Evolutionary conservation across 2,888 invertebrate genomes (phyloP), one percentile per base, ranked within the genome.

Genomic region (Drosophila quasianomalipes): DNA sequence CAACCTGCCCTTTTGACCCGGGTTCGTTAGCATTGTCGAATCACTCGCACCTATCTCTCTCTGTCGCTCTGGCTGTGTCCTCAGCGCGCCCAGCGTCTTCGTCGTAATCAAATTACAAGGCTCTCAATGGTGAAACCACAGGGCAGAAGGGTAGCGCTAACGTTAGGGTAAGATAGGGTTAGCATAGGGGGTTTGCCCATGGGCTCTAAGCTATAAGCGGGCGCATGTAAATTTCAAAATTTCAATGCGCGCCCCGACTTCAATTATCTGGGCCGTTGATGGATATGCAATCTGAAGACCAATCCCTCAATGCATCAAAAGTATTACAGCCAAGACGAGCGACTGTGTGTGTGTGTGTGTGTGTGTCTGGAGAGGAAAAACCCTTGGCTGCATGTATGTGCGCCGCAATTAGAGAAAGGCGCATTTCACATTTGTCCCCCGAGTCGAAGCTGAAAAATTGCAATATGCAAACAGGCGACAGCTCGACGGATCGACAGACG

Each of bases 331-430:
- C 70, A 75, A 79, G 79, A 81, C 53, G 49, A 30, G 47, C 22
- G 66, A 33, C 30, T n/a, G 49, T 31, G 57, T 58, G 61, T 49
- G 47, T 28, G 70, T 72, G 65, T 79, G 69, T 55, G 52, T 52
- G 30, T 19, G 28, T 59, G 61, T 78, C 63, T 78, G 66, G 59
- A 53, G 59, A 53, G 79, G 58, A 74, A 82, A 87, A 87, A 63
- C 76, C 83, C 69, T 87, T 70, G 52, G 55, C 28, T 67, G 19
- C 65, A 65, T 55, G 35, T 37, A 14, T 79, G 75, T 81, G 82
- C 55, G 81, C 81, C 81, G 89, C 89, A 90, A 90, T 90, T 85
- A 90, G 90, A 90, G 79, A 74, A 89, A 88, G 81, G 76, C 64
- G 74, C 85, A 77, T 80, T 85, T 85, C 67, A 76, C 76, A 82